A percentile compares a stretch with the other conserved stretches of the same genome.
phyloP scores from a whole-genome alignment of 2,797 vertebrate species.

The Benthosema pterotum region DNA sequence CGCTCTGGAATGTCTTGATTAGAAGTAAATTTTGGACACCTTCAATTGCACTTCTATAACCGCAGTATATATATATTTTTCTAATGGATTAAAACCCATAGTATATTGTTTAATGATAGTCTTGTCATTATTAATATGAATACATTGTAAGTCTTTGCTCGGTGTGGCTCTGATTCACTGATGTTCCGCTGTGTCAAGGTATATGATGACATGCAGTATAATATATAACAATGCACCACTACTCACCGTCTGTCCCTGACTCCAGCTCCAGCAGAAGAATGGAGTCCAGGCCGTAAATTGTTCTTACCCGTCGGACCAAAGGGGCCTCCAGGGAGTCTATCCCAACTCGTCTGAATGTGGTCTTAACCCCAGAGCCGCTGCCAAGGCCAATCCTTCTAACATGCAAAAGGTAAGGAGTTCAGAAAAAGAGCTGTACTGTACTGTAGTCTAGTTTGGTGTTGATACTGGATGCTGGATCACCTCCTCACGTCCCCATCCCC shows the following conservation, averaged over 20 bases:
- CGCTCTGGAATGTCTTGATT: too few relatives aligned
- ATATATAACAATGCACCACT: not conserved
- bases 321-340: conserved; percentile 74
- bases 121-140: too few relatives aligned
- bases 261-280: conserved; percentile 74
- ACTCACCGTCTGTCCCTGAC: not conserved
- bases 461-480: conserved; percentile 22
- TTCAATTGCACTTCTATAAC: too few relatives aligned
- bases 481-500: conserved; percentile 51
- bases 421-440: not conserved
- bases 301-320: conserved; percentile 75
- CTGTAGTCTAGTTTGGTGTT: not conserved
- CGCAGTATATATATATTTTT: too few relatives aligned
- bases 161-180: too few relatives aligned
- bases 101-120: too few relatives aligned
- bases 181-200: not conserved
- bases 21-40: too few relatives aligned
- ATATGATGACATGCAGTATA: not conserved
- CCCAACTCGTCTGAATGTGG: conserved; percentile 67
- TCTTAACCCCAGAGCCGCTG: conserved; percentile 59
- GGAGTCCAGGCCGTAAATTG: conserved; percentile 55
- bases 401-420: conserved; percentile 73
- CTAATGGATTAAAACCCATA: too few relatives aligned
- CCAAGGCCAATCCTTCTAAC: conserved; percentile 74
- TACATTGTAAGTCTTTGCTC: too few relatives aligned